These are phyloP conservation scores for Syrrhaptes paradoxus DNA, from an alignment of 2,113 vertebrate species.

Conservation along the genomic window DNA sequence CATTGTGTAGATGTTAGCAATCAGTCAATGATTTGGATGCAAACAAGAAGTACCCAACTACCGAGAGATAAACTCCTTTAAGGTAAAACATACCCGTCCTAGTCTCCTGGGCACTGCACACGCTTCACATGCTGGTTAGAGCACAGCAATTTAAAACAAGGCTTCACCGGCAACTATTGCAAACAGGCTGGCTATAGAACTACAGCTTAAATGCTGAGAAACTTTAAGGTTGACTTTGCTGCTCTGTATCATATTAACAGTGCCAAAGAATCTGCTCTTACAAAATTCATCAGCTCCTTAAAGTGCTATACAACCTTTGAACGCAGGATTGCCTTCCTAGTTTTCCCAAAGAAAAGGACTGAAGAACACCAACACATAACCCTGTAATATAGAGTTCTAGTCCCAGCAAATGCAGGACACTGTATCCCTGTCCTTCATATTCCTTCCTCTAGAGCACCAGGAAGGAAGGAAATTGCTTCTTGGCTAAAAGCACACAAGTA, in stretches of 20 bases:
- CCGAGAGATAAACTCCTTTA: background rate
- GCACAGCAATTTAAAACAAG: background rate
- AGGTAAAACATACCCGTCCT: background rate
- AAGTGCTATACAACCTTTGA: background rate
- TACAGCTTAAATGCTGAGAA: background rate
- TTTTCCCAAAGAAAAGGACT: background rate
- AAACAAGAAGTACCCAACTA: background rate
- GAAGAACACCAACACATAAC: background rate
- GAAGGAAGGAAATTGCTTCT: slow-evolving; percentile 34
- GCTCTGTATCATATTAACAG: background rate
- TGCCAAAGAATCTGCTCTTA: background rate
- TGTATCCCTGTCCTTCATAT: background rate
- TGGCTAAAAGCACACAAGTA: background rate
- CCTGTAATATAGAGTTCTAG: background rate
- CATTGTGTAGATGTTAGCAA: background rate
- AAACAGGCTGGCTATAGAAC: background rate
- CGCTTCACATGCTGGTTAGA: background rate
- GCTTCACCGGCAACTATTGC: background rate
- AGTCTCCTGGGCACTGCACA: background rate
- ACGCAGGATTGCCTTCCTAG: fast-evolving
- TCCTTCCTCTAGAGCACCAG: background rate
- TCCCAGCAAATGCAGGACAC: background rate
- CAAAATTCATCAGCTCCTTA: background rate
- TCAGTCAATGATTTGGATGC: background rate
- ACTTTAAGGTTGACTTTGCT: background rate